Evolutionary conservation across 2,888 invertebrate genomes (phyloP).

Genomic region (Andrena fulva): DNA sequence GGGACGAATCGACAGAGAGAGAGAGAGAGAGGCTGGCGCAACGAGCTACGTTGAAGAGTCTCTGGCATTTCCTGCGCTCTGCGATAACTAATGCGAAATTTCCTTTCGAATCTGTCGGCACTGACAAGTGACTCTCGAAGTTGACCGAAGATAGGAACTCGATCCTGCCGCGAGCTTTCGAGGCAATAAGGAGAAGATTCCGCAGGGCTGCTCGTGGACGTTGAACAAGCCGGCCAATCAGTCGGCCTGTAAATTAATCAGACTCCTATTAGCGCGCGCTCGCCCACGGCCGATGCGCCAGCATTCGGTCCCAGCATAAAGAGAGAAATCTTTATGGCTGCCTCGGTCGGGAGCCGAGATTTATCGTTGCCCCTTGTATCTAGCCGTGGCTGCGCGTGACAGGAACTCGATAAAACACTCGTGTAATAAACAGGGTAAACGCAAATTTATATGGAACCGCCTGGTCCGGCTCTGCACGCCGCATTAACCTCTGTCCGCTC

Average conservation of each 20-base stretch:
- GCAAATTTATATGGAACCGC: conserved; percentile 76
- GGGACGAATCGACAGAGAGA: conserved; percentile 18
- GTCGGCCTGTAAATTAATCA: conserved; percentile 55
- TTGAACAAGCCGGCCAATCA: conserved; percentile 33
- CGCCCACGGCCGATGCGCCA: conserved; percentile 9
- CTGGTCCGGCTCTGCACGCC: conserved; percentile 41
- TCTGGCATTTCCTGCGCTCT: background rate
- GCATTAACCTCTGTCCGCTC: conserved; percentile 52
- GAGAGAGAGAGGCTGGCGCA: background rate
- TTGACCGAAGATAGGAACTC: background rate
- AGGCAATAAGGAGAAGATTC: background rate
- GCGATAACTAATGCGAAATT: background rate
- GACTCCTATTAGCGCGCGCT: conserved; percentile 37
- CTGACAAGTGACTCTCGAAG: background rate
- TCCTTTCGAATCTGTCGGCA: too few species aligned
- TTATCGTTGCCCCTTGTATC: conserved; percentile 68
- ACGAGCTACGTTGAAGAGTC: background rate
- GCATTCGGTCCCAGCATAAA: conserved; percentile 33
- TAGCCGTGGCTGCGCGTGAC: conserved; percentile 76
- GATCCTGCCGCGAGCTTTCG: background rate
- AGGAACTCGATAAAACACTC: conserved; percentile 81
- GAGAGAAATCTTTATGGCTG: conserved; percentile 67
- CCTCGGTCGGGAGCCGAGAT: conserved; percentile 54
- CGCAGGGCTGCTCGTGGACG: background rate
- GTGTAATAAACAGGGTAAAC: conserved; percentile 77